Evolutionary conservation across 2,113 vertebrate species (phyloP).

Genomic region (Propithecus coquereli): DNA sequence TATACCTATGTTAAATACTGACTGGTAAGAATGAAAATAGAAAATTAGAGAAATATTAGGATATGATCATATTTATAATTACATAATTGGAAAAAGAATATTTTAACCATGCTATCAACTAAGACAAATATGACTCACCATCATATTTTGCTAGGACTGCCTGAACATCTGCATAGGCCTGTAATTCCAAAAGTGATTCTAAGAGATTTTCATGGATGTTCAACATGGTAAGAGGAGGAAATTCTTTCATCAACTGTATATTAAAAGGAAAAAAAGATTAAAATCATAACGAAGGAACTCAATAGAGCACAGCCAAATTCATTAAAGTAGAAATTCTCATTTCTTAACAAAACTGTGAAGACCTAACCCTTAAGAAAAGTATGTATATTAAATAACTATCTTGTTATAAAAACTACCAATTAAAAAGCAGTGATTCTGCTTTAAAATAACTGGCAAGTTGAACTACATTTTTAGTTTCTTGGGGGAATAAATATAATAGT

Average conservation of each 20-base stretch:
- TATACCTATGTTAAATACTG: neutral
- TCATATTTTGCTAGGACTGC: conserved; percentile 99
- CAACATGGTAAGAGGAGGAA: conserved; percentile 97
- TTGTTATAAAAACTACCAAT: conserved; percentile 18
- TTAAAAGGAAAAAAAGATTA: conserved; percentile 62
- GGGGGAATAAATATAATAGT: neutral
- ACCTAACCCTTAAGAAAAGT: conserved; percentile 8
- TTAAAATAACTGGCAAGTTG: conserved; percentile 43
- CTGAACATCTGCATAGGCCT: conserved; percentile 98
- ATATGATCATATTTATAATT: neutral
- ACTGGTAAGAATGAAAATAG: conserved; percentile 12
- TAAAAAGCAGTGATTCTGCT: conserved; percentile 30
- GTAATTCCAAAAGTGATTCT: conserved; percentile 96
- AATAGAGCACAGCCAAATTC: neutral
- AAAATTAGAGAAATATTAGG: conserved; percentile 29
- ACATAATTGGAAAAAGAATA: neutral
- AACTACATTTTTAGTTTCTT: conserved; percentile 32
- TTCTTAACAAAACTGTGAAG: conserved; percentile 35
- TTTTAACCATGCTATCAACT: conserved; percentile 8
- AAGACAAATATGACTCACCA: conserved; percentile 81
- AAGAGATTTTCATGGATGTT: conserved; percentile 99
- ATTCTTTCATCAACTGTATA: conserved; percentile 98
- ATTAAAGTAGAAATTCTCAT: conserved; percentile 41
- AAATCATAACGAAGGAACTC: conserved; percentile 50
- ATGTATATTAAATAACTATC: neutral